A percentile compares a stretch with the other conserved stretches of the same genome.
phyloP scores from a whole-genome alignment of 2,797 vertebrate species.

The Melanotaenia parkinsoni region DNA sequence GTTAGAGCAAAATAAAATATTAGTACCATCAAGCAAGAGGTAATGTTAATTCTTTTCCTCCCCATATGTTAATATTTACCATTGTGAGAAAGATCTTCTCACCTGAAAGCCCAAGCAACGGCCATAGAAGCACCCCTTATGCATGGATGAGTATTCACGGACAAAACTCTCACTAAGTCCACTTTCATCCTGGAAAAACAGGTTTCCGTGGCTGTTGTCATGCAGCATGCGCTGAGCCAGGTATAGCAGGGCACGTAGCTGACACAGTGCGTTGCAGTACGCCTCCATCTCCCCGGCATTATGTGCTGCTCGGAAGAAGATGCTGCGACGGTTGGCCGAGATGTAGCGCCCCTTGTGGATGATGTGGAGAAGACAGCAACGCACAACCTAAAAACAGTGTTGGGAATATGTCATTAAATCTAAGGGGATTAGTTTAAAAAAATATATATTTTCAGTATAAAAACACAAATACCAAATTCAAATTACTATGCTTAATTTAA shows the following conservation, averaged over 20 bases:
- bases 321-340: constrained; percentile 86
- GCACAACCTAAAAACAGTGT: constrained; percentile 79
- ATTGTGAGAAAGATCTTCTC: constrained; percentile 35
- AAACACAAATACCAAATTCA: not conserved
- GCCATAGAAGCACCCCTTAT: constrained; percentile 95
- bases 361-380: constrained; percentile 91
- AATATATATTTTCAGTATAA: not conserved
- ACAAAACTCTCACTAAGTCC: constrained; percentile 88
- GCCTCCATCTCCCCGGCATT: constrained; percentile 91
- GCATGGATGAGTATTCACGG: constrained; percentile 89
- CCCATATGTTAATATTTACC: not conserved
- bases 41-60: not conserved
- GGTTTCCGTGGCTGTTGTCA: constrained; percentile 86
- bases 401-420: not conserved
- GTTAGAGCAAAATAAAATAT: not conserved
- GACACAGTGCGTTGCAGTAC: constrained; percentile 90
- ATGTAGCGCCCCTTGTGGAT: constrained; percentile 92
- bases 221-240: constrained; percentile 89
- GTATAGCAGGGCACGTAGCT: constrained; percentile 91
- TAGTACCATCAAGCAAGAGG: not conserved
- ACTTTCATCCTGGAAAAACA: constrained; percentile 89
- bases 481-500: not conserved
- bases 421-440: not conserved
- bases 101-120: constrained; percentile 96
- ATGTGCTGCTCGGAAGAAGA: constrained; percentile 90